A percentile compares a stretch with the other conserved stretches of the same genome.
These are phyloP conservation scores for Phthorimaea operculella DNA, from an alignment of 1,140 invertebrate species.

Conservation along the genomic window DNA sequence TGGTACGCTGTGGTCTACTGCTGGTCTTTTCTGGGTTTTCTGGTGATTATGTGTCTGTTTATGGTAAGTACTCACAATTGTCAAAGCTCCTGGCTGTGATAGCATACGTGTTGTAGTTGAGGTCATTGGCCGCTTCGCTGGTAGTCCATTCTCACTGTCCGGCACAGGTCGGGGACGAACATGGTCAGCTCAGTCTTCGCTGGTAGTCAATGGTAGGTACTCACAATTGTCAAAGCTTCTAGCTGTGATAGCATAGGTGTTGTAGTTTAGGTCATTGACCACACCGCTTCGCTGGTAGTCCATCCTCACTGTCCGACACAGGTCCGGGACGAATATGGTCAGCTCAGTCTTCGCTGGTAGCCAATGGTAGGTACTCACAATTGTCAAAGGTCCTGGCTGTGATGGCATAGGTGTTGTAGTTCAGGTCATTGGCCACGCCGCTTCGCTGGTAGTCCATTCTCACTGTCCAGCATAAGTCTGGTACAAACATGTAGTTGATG, in stretches of 20 bases:
- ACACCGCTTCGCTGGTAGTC: conserved; percentile 67
- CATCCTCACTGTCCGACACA: conserved; percentile 74
- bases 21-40: too few relatives aligned
- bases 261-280: conserved; percentile 67
- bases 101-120: conserved; percentile 70
- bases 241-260: conserved; percentile 68
- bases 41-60: conserved; percentile 58
- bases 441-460: conserved; percentile 69
- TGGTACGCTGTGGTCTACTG: too few relatives aligned
- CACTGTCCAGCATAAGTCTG: conserved; percentile 76
- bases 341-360: conserved; percentile 68
- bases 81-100: conserved; percentile 69
- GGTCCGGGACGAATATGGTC: conserved; percentile 74
- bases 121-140: too few relatives aligned
- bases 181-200: conserved; percentile 69
- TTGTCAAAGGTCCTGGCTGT: conserved; percentile 71
- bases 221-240: conserved; percentile 73
- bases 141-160: too few relatives aligned
- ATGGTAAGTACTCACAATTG: conserved; percentile 69
- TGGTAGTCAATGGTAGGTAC: conserved; percentile 51
- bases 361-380: conserved; percentile 68
- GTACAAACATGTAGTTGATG: too few relatives aligned
- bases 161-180: too few relatives aligned
- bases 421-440: conserved; percentile 63
- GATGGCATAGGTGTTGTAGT: conserved; percentile 70